Conservation (phyloP, 64 coral and sea anemone genomes). For the Trachythela sp. region DNA sequence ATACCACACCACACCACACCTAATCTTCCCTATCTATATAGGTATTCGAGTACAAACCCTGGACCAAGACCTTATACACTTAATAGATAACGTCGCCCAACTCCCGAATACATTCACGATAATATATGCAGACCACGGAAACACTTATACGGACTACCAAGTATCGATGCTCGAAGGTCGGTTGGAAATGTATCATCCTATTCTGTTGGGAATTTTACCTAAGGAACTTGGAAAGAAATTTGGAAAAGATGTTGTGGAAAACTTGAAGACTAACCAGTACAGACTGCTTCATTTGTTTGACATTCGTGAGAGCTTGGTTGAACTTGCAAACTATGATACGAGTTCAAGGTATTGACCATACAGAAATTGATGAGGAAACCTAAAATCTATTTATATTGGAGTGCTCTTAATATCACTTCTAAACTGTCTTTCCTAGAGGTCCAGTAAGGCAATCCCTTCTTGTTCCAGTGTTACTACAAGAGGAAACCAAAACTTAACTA, state of each 20-base stretch:
- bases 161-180: conserved; percentile 38
- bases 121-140: conserved; percentile 69
- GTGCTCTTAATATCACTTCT: no score
- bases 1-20: no score
- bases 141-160: conserved; percentile 53
- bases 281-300: conserved; percentile 49
- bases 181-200: conserved; percentile 59
- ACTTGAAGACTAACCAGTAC: conserved; percentile 50
- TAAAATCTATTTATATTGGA: no score
- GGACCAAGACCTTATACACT: conserved; percentile 30
- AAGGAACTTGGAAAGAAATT: conserved; percentile 29
- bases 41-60: conserved; percentile 51
- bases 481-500: no score
- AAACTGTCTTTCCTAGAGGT: no score
- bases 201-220: conserved; percentile 55
- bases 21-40: background rate
- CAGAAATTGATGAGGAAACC: background rate
- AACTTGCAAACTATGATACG: conserved; percentile 19
- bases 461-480: no score
- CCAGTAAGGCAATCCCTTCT: no score
- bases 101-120: conserved; percentile 54
- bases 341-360: background rate
- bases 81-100: conserved; percentile 28
- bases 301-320: conserved; percentile 45
- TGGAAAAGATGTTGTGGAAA: conserved; percentile 34